Percentiles rank a stretch among this genome's conserved stretches.
phyloP scores from a whole-genome alignment of 2,888 invertebrate species.

The Dioctria linearis region DNA sequence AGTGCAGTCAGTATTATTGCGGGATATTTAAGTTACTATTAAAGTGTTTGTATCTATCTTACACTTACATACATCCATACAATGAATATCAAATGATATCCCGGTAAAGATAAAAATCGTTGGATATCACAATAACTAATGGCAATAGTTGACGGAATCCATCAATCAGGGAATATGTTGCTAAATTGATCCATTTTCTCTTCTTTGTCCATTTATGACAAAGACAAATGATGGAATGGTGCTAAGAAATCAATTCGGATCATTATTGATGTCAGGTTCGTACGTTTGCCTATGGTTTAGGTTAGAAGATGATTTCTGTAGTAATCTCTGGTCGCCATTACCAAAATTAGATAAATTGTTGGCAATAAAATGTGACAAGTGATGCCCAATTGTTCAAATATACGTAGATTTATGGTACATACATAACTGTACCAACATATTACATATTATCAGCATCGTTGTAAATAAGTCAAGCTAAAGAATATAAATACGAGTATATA shows the following conservation, averaged over 20 bases:
- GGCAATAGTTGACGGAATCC: conserved; percentile 19
- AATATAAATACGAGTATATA: no score
- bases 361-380: no score
- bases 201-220: conserved; percentile 55
- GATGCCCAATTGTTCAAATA: no score
- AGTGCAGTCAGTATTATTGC: conserved; percentile 13
- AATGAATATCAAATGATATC: conserved; percentile 2
- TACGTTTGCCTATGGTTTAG: conserved; percentile 5
- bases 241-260: conserved; percentile 23
- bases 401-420: no score
- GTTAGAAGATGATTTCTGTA: neutral
- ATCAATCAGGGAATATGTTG: conserved; percentile 31
- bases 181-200: conserved; percentile 35
- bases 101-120: conserved; percentile 6
- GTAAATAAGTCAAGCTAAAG: no score
- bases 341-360: no score
- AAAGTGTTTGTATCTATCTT: neutral
- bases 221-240: conserved; percentile 46
- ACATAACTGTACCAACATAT: no score
- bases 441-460: no score
- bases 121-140: neutral
- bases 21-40: conserved; percentile 21
- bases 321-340: no score
- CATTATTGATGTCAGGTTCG: conserved; percentile 12
- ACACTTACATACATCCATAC: neutral